These are phyloP conservation scores for Aricia agestis DNA, from an alignment of 1,140 invertebrate genomes.

Conservation along the genomic window DNA sequence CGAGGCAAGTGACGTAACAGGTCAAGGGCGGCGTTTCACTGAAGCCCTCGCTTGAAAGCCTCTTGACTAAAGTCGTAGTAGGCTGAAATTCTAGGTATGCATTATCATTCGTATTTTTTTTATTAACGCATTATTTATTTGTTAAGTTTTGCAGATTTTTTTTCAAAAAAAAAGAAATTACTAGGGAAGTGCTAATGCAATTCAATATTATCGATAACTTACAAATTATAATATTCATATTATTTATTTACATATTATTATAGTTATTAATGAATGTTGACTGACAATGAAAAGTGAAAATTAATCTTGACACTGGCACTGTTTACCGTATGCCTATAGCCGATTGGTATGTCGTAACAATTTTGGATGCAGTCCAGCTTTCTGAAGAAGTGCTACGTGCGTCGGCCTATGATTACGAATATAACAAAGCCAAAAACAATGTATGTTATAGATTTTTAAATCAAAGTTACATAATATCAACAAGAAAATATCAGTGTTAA, in stretches of 20 bases:
- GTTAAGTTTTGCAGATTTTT: too few species aligned
- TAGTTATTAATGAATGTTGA: not conserved
- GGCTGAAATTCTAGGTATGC: not conserved
- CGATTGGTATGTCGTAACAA: slow-evolving; percentile 6
- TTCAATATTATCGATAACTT: too few species aligned
- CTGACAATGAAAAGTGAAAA: slow-evolving; percentile 42
- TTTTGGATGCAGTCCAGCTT: slow-evolving; percentile 3
- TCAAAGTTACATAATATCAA: not conserved
- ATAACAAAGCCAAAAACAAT: not conserved
- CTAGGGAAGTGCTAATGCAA: too few species aligned
- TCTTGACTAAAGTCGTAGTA: not conserved
- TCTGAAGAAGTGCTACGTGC: not conserved
- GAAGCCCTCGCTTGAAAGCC: not conserved
- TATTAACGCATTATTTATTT: too few species aligned
- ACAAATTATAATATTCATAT: not conserved
- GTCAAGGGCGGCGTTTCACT: slow-evolving; percentile 21
- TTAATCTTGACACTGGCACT: slow-evolving; percentile 50
- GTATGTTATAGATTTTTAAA: not conserved
- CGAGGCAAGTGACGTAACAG: slow-evolving; percentile 20
- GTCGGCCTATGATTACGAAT: not conserved
- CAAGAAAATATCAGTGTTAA: not conserved
- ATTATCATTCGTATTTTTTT: too few species aligned
- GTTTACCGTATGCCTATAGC: slow-evolving; percentile 21
- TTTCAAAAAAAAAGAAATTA: too few species aligned
- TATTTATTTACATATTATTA: not conserved